Base-by-base conservation (phyloP, 1,140 invertebrate genomes). In the Penaeus japonicus region DNA sequence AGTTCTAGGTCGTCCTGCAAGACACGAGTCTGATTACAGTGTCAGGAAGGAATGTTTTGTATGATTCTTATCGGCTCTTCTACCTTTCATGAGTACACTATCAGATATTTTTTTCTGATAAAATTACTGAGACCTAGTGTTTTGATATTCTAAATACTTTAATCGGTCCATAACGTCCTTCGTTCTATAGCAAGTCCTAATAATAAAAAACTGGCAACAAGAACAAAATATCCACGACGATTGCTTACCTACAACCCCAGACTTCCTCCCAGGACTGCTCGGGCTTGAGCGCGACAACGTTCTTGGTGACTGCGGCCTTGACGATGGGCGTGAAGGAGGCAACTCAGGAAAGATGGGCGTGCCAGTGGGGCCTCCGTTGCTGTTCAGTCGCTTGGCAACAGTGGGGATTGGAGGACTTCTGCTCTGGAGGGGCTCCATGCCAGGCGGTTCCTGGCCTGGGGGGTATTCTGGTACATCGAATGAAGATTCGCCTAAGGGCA, bases 391-490 rank as follows among this genome's bases (percentile, higher is more conserved):
- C 82, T 84, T 84, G 32, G 70, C 20, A 24, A 73, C 59, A 59
- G 82, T 73, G 20, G 82, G 82, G 62, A 84, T 73, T 22, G 82
- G 82, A 35, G 82, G 82, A 35, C 82, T 84, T 59, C 17, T 47
- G 39, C 27, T 62, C 20, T 59, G 59, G 27, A n/a, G 39, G 5
- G 55, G 12, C 22, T 27, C n/a, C 7, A n/a, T 35, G 17, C 77
- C 47, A 30, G 35, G 77, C 10, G 82, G 82, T 4, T 62, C 47
- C 12, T n/a, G 20, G 2, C n/a, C 85, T 17, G 85, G 85, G 10
- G 85, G 55, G 35, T 62, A 87, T 55, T 87, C 85, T 54, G 85
- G 85, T 17, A 87, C 39, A 22, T 87, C 78, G 77, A 87, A 87
- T n/a, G 78, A 54, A 73, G 75, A 65, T 27, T 79, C 77, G 2